Conservation (phyloP, 2,888 invertebrate genomes). For the Tromatobia lineatoria region DNA sequence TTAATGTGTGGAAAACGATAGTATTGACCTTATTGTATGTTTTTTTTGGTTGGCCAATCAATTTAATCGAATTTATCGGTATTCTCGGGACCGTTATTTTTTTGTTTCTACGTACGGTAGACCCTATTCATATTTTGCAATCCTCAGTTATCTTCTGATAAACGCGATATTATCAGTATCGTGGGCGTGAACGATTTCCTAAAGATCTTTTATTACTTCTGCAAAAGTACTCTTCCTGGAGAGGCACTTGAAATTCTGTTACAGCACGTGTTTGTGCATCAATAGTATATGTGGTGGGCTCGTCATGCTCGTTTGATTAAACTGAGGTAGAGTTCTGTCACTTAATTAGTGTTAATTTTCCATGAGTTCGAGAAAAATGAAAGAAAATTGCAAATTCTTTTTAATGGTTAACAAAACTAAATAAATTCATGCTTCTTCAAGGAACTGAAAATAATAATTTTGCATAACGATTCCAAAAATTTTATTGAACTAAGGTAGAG, state of each 20-base stretch:
- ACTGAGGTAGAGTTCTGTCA: too few species aligned
- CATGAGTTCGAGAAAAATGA: too few species aligned
- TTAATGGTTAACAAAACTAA: too few species aligned
- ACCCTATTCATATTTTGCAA: not conserved
- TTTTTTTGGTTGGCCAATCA: not conserved
- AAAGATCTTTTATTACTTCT: not conserved
- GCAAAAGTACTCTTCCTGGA: not conserved
- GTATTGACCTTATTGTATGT: not conserved
- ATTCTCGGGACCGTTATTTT: not conserved
- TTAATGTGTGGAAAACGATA: too few species aligned
- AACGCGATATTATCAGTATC: not conserved
- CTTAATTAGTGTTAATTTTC: too few species aligned
- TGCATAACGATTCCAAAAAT: too few species aligned
- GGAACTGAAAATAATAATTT: too few species aligned
- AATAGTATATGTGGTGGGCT: not conserved
- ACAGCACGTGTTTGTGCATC: not conserved
- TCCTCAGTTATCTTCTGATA: slow-evolving; percentile 3
- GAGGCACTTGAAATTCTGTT: not conserved
- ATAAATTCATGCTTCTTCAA: too few species aligned
- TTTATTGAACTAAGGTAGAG: too few species aligned
- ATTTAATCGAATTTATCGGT: not conserved
- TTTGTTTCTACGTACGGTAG: not conserved
- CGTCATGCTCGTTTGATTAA: too few species aligned
- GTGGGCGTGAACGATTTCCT: not conserved
- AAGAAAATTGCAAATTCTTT: too few species aligned